phyloP scores from a whole-genome alignment of 1,140 invertebrate species.

The Daktulosphaira vitifoliae region DNA sequence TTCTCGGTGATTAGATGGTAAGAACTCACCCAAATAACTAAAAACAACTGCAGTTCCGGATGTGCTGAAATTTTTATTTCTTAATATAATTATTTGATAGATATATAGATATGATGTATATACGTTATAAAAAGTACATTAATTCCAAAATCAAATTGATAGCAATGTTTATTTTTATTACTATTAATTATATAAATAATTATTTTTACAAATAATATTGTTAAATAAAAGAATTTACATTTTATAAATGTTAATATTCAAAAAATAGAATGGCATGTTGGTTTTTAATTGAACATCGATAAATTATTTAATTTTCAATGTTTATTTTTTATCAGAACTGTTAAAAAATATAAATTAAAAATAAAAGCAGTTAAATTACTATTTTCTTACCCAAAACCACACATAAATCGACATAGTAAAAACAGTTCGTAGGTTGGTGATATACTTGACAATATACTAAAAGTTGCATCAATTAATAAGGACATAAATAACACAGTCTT shows the following conservation, averaged over 20 bases:
- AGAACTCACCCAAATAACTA: neutral
- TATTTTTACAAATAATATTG: too few species aligned
- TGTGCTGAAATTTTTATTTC: neutral
- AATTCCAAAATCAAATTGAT: too few species aligned
- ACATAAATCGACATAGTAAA: conserved; percentile 64
- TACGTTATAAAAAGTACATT: too few species aligned
- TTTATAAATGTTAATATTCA: neutral
- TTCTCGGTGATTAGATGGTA: neutral
- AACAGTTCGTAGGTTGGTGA: conserved; percentile 66
- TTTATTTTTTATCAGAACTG: too few species aligned
- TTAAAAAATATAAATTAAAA: too few species aligned
- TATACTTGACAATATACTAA: conserved; percentile 62
- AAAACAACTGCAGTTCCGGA: neutral
- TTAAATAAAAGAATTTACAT: too few species aligned
- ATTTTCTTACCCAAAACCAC: conserved; percentile 70
- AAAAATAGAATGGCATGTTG: neutral
- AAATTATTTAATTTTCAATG: too few species aligned
- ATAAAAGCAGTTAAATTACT: neutral
- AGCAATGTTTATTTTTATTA: too few species aligned
- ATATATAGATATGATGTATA: too few species aligned
- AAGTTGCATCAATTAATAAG: conserved; percentile 64
- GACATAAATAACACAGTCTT: conserved; percentile 64
- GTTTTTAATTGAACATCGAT: too few species aligned
- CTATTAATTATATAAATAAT: too few species aligned
- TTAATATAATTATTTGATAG: too few species aligned